Evolutionary conservation across 2,113 vertebrate genomes (phyloP).

Genomic region (Brachyistius frenatus): DNA sequence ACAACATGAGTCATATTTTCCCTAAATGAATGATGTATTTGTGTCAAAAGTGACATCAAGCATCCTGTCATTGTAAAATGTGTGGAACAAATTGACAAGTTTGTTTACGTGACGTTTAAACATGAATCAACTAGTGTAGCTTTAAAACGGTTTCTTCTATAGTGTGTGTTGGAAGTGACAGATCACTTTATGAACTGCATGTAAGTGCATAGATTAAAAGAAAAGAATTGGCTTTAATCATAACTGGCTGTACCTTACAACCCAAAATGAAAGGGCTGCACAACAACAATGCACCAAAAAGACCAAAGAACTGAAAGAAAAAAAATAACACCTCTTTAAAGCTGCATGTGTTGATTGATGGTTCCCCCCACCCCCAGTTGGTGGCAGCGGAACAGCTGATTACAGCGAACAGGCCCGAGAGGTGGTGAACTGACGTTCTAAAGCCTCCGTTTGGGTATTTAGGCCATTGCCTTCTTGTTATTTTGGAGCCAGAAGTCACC

Average conservation of each 20-base stretch:
- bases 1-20: slow-evolving; percentile 54
- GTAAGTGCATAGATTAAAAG: slow-evolving; percentile 27
- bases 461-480: too few relatives aligned
- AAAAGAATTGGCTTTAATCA: slow-evolving; percentile 34
- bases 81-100: slow-evolving; percentile 47
- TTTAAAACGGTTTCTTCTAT: slow-evolving; percentile 13
- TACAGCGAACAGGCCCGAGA: background rate
- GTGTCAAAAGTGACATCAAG: slow-evolving; percentile 48
- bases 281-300: slow-evolving; percentile 9
- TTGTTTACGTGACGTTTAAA: slow-evolving; percentile 41
- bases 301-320: background rate
- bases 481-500: too few relatives aligned
- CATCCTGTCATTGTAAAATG: slow-evolving; percentile 70
- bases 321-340: slow-evolving; percentile 21
- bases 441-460: too few relatives aligned
- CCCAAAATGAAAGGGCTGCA: slow-evolving; percentile 23
- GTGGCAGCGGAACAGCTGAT: background rate
- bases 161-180: slow-evolving; percentile 18
- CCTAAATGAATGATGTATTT: slow-evolving; percentile 57
- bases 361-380: background rate
- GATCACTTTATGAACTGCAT: slow-evolving; percentile 5
- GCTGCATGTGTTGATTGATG: background rate
- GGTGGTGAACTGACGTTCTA: too few relatives aligned
- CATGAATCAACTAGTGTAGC: slow-evolving; percentile 41
- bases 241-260: background rate